These are phyloP conservation scores for Phytoseiulus persimilis DNA, from an alignment of 2,888 invertebrate genomes.

Conservation along the genomic window DNA sequence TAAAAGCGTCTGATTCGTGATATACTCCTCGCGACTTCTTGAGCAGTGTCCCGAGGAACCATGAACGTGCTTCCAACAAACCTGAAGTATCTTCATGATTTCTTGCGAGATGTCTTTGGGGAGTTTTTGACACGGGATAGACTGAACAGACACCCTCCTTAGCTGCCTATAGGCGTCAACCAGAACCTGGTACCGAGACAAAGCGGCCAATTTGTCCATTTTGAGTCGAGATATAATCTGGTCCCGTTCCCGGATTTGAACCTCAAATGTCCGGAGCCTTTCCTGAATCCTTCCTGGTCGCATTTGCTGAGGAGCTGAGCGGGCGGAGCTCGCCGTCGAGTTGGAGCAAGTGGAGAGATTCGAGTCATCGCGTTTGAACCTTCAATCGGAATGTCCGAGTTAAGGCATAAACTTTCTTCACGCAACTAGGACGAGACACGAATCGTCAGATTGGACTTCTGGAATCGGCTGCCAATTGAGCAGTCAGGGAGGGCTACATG, in stretches of 20 bases:
- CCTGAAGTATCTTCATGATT: constrained; percentile 8
- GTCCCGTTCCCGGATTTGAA: constrained; percentile 12
- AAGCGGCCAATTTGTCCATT: neutral
- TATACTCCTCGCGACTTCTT: too few species aligned
- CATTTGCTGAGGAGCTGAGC: neutral
- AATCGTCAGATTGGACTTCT: too few species aligned
- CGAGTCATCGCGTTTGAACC: constrained; percentile 22
- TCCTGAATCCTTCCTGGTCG: neutral
- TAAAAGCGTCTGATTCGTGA: neutral
- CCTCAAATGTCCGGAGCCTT: neutral
- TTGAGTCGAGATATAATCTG: constrained; percentile 22
- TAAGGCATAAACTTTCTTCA: neutral
- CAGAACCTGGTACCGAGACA: constrained; percentile 14
- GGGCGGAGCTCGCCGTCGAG: neutral
- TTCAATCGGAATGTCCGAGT: neutral
- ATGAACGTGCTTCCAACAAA: neutral
- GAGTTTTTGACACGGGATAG: constrained; percentile 16
- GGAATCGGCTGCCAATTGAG: too few species aligned
- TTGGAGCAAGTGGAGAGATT: constrained; percentile 11
- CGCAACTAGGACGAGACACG: too few species aligned
- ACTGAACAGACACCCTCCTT: constrained; percentile 7
- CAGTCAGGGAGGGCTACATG: neutral
- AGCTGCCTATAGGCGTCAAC: constrained; percentile 31
- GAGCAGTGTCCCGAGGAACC: too few species aligned
- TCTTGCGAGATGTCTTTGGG: constrained; percentile 30